Conservation (phyloP, 2,797 vertebrate genomes). For the Pristis pectinata region DNA sequence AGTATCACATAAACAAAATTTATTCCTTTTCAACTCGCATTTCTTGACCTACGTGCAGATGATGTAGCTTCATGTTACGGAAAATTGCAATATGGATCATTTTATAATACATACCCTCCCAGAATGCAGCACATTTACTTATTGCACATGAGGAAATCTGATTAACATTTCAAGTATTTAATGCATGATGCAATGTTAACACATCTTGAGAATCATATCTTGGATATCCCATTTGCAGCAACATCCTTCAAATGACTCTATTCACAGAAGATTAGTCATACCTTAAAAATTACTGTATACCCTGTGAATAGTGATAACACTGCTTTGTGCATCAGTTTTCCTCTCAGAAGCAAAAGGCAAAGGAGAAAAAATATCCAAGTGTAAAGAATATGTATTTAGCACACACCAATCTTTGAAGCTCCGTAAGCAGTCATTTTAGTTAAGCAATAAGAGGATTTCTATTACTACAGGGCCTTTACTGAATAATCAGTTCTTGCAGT, state of each 20-base stretch:
- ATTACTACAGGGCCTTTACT: neutral
- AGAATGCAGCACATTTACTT: neutral
- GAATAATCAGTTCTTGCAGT: neutral
- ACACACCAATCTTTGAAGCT: neutral
- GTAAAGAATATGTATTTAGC: neutral
- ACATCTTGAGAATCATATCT: neutral
- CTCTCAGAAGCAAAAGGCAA: neutral
- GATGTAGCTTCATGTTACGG: too few relatives aligned
- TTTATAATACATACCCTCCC: neutral
- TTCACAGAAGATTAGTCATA: neutral
- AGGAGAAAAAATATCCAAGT: neutral
- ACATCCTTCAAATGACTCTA: neutral
- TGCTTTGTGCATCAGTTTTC: neutral
- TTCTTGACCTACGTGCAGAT: too few relatives aligned
- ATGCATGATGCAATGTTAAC: neutral
- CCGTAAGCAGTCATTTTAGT: neutral
- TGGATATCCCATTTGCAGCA: neutral
- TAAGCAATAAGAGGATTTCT: neutral
- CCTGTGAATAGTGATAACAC: neutral
- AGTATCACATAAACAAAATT: too few relatives aligned
- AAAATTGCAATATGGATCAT: too few relatives aligned
- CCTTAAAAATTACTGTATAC: neutral
- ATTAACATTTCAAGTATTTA: neutral
- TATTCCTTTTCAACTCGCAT: too few relatives aligned
- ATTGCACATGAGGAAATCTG: neutral